Base-by-base conservation (phyloP, 2,888 invertebrate genomes). In the Phragmatobia fuliginosa region DNA sequence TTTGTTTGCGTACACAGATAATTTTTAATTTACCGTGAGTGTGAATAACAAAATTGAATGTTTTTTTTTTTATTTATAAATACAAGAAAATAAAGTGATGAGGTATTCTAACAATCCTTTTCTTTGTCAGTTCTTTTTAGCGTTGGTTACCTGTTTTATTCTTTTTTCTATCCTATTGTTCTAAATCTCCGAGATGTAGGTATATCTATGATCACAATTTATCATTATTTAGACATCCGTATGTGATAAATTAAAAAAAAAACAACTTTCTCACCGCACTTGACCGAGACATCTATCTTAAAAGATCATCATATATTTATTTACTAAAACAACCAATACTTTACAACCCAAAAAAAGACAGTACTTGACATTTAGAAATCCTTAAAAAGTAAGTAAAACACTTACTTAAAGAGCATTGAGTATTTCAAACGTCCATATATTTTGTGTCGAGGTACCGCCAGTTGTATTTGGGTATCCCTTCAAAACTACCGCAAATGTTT, bases 391-490 rank as follows among this genome's bases (percentile, higher is more conserved):
- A 80, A 78, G 70, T 74, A 71, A 82, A 74, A 80, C 73, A 78
- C 62, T 67, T 67, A 78, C 62, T 67, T 67, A 68, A 32, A 81
- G 67, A 73, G 67, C 73, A 73, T 78, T 72, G 67, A 71, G 67
- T 65, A 74, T 62, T 72, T 70, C 68, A 61, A 79, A 77, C 71
- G 62, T 60, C 49, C 73, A 68, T 77, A 77, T 63, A 67, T 76
- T 73, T 69, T 59, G 59, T 66, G 70, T 31, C 67, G 62, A 68
- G 41, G 71, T 71, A 60, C 70, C 73, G 77, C 77, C 81, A 75
- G 83, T 79, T 82, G 83, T 81, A 66, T 82, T 81, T 83, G 72
- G 65, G 68, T 75, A 81, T 74, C 77, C 73, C 62, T 74, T 77
- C 61, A 64, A 77, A 75, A 60, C 72, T 64, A 74, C 76, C 71